phyloP scores from a whole-genome alignment of 2,113 vertebrate species.

The Trematocara zebra region DNA sequence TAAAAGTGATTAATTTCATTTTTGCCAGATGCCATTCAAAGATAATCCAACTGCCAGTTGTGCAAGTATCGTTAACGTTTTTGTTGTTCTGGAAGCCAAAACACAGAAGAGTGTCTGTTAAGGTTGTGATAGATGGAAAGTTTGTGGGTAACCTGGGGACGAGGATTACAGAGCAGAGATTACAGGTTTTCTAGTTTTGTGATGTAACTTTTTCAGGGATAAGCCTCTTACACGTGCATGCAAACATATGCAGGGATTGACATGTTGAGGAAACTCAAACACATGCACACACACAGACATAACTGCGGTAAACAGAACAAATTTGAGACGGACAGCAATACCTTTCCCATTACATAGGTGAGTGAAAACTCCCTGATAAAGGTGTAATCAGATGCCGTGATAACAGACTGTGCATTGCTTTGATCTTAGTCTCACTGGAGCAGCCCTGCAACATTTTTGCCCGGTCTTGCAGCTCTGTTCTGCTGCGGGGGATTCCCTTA shows the following conservation, averaged over 20 bases:
- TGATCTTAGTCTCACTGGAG: neutral
- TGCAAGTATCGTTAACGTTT: neutral
- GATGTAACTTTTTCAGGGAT: conserved; percentile 24
- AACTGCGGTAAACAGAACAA: neutral
- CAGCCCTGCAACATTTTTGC: neutral
- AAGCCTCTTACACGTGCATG: conserved; percentile 30
- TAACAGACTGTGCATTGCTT: neutral
- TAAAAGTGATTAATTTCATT: neutral
- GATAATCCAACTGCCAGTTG: neutral
- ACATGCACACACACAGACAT: neutral
- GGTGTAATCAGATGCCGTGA: neutral
- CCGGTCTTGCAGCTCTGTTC: neutral
- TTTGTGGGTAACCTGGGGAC: neutral
- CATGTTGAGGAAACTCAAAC: neutral
- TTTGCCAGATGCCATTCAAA: neutral
- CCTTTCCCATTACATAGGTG: neutral
- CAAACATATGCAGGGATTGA: neutral
- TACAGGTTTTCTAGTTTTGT: conserved; percentile 4
- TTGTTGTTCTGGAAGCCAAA: neutral
- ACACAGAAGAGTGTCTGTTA: neutral
- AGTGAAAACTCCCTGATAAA: neutral
- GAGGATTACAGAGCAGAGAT: neutral
- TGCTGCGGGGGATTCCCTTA: conserved; percentile 28
- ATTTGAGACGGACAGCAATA: neutral
- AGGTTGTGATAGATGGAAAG: neutral